Evolutionary conservation across 2,888 invertebrate genomes (phyloP).

Genomic region (Dermolepida albohirtum): DNA sequence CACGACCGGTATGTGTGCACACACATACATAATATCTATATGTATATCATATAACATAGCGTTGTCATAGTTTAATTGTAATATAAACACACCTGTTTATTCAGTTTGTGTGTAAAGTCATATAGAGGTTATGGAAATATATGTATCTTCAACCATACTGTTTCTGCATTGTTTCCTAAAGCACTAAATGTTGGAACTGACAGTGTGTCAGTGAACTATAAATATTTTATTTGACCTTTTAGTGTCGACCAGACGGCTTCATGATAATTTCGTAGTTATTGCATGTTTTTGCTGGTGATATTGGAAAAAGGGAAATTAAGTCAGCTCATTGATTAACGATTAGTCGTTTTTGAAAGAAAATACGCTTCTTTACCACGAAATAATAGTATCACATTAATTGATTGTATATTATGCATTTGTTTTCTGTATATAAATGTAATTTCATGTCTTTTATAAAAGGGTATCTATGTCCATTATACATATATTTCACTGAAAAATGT

Average conservation of each 20-base stretch:
- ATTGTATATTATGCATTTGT: too few species aligned
- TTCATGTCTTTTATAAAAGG: background rate
- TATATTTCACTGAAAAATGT: too few species aligned
- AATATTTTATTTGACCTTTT: conserved; percentile 29
- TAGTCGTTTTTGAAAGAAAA: background rate
- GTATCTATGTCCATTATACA: background rate
- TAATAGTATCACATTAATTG: too few species aligned
- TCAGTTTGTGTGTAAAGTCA: conserved; percentile 12
- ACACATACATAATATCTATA: background rate
- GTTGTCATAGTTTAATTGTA: conserved; percentile 20
- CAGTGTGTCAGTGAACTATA: conserved; percentile 36
- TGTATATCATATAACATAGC: background rate
- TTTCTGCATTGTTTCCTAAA: conserved; percentile 2
- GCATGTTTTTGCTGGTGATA: conserved; percentile 11
- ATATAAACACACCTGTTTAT: conserved; percentile 28
- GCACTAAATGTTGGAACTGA: background rate
- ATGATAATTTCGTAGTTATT: conserved; percentile 10
- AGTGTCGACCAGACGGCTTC: conserved; percentile 8
- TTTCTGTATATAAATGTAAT: background rate
- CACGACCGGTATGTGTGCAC: too few species aligned
- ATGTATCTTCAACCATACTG: conserved; percentile 20
- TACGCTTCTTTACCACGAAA: background rate
- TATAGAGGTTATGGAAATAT: conserved; percentile 8
- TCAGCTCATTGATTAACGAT: conserved; percentile 21
- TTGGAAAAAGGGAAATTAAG: conserved; percentile 1